phyloP scores from a whole-genome alignment of 2,888 invertebrate species.

The Himalopsyche kuldschensis region DNA sequence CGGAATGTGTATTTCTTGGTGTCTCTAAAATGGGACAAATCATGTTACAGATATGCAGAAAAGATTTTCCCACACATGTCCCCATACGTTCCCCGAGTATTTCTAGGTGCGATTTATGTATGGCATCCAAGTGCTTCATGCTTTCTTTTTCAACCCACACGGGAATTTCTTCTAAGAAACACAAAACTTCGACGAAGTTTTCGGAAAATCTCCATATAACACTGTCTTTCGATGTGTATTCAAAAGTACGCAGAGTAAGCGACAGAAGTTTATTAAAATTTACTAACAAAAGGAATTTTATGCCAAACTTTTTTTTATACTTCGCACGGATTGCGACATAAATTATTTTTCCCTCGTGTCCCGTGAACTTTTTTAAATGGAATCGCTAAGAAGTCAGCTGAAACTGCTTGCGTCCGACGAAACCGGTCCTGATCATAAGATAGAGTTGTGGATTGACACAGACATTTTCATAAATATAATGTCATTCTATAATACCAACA shows the following conservation, averaged over 20 bases:
- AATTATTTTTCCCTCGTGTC: too few relatives aligned
- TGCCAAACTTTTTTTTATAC: not conserved
- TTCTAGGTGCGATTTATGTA: not conserved
- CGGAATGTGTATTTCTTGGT: too few relatives aligned
- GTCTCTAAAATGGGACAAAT: too few relatives aligned
- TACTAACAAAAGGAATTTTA: not conserved
- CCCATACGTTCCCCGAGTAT: too few relatives aligned
- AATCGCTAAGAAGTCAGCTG: too few relatives aligned
- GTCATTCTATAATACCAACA: too few relatives aligned
- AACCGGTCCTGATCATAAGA: too few relatives aligned
- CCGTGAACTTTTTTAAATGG: not conserved
- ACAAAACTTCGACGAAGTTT: not conserved
- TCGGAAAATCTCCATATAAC: not conserved
- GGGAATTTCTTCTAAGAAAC: not conserved
- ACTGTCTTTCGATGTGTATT: not conserved
- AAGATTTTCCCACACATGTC: too few relatives aligned
- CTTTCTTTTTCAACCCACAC: not conserved
- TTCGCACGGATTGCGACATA: not conserved
- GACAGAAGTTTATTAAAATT: not conserved
- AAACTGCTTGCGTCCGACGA: too few relatives aligned
- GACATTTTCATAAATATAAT: too few relatives aligned
- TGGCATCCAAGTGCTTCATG: not conserved
- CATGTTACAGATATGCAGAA: too few relatives aligned
- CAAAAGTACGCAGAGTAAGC: not conserved
- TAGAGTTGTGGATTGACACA: too few relatives aligned